Conservation (phyloP, 2,113 vertebrate genomes). For the Aegotheles bennettii region DNA sequence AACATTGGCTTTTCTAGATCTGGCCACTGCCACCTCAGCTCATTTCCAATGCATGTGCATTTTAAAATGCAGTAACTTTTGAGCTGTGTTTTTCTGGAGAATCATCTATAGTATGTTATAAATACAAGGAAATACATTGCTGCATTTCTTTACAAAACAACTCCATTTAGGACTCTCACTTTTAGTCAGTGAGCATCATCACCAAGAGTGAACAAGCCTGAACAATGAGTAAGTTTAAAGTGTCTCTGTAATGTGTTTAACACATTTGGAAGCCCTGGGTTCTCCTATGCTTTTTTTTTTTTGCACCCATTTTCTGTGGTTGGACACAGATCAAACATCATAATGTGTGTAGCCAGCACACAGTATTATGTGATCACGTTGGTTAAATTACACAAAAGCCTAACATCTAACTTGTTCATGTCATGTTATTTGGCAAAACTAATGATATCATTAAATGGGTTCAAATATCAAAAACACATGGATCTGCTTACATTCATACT, state of each 20-base stretch:
- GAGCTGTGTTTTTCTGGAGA: neutral
- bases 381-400: conserved; percentile 24
- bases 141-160: neutral
- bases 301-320: neutral
- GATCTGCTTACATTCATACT: neutral
- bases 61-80: neutral
- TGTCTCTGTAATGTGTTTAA: neutral
- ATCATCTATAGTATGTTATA: neutral
- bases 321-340: neutral
- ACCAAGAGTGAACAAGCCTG: neutral
- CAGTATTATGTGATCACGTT: neutral
- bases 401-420: conserved; percentile 27
- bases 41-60: neutral
- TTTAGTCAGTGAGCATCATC: neutral
- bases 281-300: neutral
- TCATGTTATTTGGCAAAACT: conserved; percentile 42
- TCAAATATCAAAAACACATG: conserved; percentile 34
- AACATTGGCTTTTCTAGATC: neutral
- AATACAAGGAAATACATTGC: neutral
- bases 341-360: neutral
- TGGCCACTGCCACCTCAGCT: neutral
- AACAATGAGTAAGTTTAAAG: neutral
- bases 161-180: neutral
- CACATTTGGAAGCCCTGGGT: neutral
- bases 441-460: conserved; percentile 2